Evolutionary conservation across 2,888 invertebrate species (phyloP).

Genomic region (Tenthredo distinguenda): DNA sequence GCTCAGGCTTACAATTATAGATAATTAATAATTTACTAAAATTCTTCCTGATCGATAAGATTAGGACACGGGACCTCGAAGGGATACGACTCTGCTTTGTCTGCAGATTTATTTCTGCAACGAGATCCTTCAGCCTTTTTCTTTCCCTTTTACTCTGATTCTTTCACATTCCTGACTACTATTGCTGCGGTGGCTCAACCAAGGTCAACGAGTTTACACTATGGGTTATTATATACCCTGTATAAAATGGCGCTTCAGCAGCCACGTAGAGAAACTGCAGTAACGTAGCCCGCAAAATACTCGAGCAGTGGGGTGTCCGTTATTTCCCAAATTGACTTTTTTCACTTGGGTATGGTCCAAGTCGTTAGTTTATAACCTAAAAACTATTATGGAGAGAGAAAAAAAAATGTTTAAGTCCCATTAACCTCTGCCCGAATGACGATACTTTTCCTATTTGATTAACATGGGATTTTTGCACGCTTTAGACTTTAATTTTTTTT

Average conservation of each 20-base stretch:
- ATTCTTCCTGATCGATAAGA: background rate
- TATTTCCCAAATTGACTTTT: too few species aligned
- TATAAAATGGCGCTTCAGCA: background rate
- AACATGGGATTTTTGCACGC: too few species aligned
- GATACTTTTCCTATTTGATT: too few species aligned
- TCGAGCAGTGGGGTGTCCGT: background rate
- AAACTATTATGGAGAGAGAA: too few species aligned
- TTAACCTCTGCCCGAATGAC: too few species aligned
- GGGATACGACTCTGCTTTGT: background rate
- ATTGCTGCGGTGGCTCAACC: background rate
- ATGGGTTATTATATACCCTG: background rate
- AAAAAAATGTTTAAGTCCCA: too few species aligned
- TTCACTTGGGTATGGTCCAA: too few species aligned
- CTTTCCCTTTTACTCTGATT: background rate
- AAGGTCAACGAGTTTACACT: constrained; percentile 16
- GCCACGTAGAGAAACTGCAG: background rate
- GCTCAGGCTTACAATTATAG: background rate
- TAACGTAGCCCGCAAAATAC: background rate
- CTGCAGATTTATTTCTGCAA: background rate
- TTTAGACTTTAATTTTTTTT: too few species aligned
- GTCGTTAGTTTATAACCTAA: too few species aligned
- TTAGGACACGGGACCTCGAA: background rate
- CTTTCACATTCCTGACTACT: background rate
- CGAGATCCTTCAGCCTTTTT: background rate
- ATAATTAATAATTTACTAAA: background rate